These are phyloP conservation scores for Aethes cnicana DNA, from an alignment of 2,888 invertebrate species.

Conservation along the genomic window DNA sequence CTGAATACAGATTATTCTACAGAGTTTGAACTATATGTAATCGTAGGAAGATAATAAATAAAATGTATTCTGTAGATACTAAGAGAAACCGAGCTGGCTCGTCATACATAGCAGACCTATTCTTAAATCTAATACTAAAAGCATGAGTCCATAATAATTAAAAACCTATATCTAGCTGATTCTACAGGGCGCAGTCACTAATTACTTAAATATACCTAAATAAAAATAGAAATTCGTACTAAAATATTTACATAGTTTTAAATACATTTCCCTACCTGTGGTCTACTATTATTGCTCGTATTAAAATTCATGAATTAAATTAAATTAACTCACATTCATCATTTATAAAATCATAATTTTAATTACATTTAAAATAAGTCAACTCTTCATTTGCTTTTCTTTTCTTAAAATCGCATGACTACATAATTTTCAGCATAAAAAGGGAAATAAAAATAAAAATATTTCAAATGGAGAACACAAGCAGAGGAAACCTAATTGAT, in stretches of 20 bases:
- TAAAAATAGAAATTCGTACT: constrained; percentile 61
- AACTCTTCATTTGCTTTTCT: neutral
- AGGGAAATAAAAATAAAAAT: too few species aligned
- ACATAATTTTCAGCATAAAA: too few species aligned
- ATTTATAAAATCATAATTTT: neutral
- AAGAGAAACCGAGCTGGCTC: too few species aligned
- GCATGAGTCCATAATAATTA: constrained; percentile 46
- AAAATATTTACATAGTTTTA: constrained; percentile 63
- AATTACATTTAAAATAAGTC: neutral
- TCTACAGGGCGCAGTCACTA: constrained; percentile 52
- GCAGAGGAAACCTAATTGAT: constrained; percentile 21
- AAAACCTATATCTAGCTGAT: constrained; percentile 61
- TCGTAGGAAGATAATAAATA: too few species aligned
- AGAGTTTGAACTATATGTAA: too few species aligned
- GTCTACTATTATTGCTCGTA: constrained; percentile 55
- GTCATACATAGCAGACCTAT: constrained; percentile 17
- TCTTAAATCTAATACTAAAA: constrained; percentile 33
- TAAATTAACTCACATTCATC: neutral
- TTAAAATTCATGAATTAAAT: constrained; percentile 20
- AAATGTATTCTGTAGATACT: too few species aligned
- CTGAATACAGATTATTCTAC: too few species aligned
- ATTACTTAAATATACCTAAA: constrained; percentile 49
- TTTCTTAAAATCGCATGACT: too few species aligned
- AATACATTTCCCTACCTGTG: constrained; percentile 49
- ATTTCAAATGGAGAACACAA: constrained; percentile 24